Conservation (phyloP, 2,888 invertebrate species). For the Clusia tigrina region DNA sequence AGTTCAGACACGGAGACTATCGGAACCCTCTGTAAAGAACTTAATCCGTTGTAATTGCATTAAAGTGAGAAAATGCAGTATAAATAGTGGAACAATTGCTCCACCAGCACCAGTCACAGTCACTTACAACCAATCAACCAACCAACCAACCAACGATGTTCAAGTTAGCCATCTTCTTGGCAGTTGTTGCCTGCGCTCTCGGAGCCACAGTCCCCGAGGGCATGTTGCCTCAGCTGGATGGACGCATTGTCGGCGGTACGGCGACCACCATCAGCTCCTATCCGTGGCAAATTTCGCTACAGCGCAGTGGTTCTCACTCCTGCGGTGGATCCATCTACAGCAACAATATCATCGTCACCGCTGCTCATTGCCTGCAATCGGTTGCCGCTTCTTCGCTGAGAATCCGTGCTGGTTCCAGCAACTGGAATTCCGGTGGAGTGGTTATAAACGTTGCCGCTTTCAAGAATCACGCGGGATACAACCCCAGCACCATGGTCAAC, state of each 20-base stretch:
- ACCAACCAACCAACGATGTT: constrained; percentile 34
- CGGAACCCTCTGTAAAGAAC: too few relatives aligned
- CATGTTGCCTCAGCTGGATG: constrained; percentile 40
- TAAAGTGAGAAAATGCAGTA: background rate
- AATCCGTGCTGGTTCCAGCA: constrained; percentile 68
- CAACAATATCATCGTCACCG: constrained; percentile 66
- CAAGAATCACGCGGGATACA: constrained; percentile 65
- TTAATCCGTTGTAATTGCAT: too few relatives aligned
- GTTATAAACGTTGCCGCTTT: constrained; percentile 41
- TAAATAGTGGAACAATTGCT: background rate
- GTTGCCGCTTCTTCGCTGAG: constrained; percentile 38
- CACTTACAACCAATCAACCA: background rate
- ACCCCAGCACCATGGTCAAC: constrained; percentile 64
- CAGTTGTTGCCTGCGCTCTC: constrained; percentile 37
- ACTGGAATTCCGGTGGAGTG: constrained; percentile 51
- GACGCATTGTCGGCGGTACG: constrained; percentile 52
- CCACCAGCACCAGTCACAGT: background rate
- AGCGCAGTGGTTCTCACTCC: constrained; percentile 62
- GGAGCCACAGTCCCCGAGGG: constrained; percentile 41
- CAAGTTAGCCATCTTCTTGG: constrained; percentile 40
- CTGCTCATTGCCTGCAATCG: constrained; percentile 67
- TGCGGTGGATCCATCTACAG: constrained; percentile 68
- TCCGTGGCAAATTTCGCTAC: constrained; percentile 48
- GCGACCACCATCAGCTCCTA: constrained; percentile 42
- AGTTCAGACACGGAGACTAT: too few relatives aligned